Conservation (phyloP, 1,140 invertebrate species). For the Zaprionus gabonicus region DNA sequence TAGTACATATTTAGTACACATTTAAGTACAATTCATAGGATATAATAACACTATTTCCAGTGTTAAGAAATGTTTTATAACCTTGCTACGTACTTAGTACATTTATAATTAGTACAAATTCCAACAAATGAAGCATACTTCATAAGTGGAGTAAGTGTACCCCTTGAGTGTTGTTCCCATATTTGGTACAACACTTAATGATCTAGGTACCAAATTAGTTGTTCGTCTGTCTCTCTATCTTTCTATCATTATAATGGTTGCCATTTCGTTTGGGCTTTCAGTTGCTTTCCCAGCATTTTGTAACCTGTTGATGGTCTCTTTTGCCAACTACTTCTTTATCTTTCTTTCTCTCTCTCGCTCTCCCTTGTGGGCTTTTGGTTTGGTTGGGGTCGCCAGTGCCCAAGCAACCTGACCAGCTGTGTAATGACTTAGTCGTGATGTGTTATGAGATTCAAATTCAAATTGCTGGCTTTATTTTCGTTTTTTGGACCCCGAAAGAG, state of each 20-base stretch:
- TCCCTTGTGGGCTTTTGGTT: constrained; percentile 32
- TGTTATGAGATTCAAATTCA: constrained; percentile 72
- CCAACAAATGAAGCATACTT: too few relatives aligned
- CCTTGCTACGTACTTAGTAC: not conserved
- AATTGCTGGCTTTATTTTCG: constrained; percentile 50
- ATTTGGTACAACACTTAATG: not conserved
- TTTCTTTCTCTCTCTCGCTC: not conserved
- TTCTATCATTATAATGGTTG: constrained; percentile 8
- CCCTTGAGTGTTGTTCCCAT: not conserved
- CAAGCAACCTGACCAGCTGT: constrained; percentile 36
- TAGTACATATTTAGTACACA: not conserved
- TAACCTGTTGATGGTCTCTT: constrained; percentile 36
- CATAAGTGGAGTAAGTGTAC: not conserved
- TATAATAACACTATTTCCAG: too few relatives aligned
- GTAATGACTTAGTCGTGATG: constrained; percentile 77
- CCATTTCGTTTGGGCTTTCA: constrained; percentile 27
- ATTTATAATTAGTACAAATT: not conserved
- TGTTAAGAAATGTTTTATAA: not conserved
- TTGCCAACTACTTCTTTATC: constrained; percentile 28
- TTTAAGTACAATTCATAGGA: too few relatives aligned
- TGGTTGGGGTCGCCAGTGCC: constrained; percentile 57
- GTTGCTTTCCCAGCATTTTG: constrained; percentile 46
- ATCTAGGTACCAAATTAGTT: constrained; percentile 11
- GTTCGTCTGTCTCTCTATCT: not conserved
- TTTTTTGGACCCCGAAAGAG: constrained; percentile 2